phyloP scores from a whole-genome alignment of 2,888 invertebrate species.

The Acleris laterana region DNA sequence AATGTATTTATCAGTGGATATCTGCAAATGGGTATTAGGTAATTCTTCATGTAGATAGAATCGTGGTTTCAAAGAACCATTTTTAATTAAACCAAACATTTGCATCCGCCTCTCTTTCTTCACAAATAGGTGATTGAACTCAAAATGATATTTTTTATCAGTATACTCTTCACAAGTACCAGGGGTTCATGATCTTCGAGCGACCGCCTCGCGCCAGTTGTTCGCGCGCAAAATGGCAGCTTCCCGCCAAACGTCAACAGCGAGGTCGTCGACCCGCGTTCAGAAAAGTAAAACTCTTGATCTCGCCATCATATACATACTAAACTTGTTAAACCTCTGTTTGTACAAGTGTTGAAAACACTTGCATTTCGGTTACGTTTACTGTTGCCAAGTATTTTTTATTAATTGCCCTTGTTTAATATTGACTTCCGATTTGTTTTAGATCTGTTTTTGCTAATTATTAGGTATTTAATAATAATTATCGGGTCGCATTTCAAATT shows the following conservation, averaged over 20 bases:
- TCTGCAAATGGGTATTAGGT: no score
- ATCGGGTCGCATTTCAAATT: no score
- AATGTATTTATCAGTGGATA: no score
- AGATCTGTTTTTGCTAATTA: no score
- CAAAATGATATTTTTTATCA: no score
- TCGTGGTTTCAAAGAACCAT: no score
- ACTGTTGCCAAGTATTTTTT: conserved; percentile 12
- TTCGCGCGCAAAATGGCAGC: conserved; percentile 47
- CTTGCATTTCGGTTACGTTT: conserved; percentile 18
- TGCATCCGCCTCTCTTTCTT: no score
- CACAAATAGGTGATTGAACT: no score
- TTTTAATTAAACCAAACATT: no score
- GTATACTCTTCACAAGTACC: not conserved
- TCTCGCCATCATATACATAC: conserved; percentile 37
- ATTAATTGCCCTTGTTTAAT: conserved; percentile 7
- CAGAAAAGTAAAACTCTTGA: conserved; percentile 76
- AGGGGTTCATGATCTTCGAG: not conserved
- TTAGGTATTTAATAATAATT: no score
- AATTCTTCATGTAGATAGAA: no score
- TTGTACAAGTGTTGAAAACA: conserved; percentile 29
- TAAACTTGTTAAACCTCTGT: conserved; percentile 17
- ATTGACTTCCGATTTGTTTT: no score
- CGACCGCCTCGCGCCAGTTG: conserved; percentile 11
- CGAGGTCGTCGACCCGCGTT: conserved; percentile 46
- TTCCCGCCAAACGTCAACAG: conserved; percentile 54